Evolutionary conservation across 2,888 invertebrate species (phyloP).

Genomic region (Scelioninae gen. 1): DNA sequence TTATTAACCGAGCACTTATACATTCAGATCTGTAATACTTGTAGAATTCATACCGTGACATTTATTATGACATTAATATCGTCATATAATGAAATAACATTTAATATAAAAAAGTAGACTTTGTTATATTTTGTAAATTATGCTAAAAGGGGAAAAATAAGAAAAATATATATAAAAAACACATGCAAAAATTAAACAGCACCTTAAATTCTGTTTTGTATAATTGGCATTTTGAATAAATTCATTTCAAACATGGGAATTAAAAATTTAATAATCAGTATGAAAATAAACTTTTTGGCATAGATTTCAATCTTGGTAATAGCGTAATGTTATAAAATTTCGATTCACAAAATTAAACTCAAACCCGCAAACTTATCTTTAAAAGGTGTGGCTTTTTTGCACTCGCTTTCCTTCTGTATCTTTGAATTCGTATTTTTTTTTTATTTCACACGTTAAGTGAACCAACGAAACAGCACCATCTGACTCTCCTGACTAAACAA

Average conservation of each 20-base stretch:
- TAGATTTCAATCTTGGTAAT: neutral
- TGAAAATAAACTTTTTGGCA: too few relatives aligned
- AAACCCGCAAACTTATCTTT: neutral
- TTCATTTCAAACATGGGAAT: too few relatives aligned
- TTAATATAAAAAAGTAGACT: neutral
- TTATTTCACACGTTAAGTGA: conserved; percentile 72
- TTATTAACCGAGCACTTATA: conserved; percentile 43
- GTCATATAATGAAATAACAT: conserved; percentile 1
- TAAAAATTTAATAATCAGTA: too few relatives aligned
- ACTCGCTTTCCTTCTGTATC: conserved; percentile 53
- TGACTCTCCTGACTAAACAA: conserved; percentile 84
- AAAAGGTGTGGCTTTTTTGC: conserved; percentile 13
- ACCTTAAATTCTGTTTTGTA: too few relatives aligned
- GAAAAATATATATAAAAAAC: too few relatives aligned
- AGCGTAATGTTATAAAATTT: neutral
- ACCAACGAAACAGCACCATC: conserved; percentile 75
- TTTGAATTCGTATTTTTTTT: conserved; percentile 62
- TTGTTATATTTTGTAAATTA: too few relatives aligned
- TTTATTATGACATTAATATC: conserved; percentile 56
- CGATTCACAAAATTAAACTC: neutral
- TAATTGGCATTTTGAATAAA: too few relatives aligned
- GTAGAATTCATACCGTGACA: conserved; percentile 32
- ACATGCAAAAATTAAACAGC: too few relatives aligned
- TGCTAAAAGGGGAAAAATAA: too few relatives aligned
- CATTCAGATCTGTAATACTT: conserved; percentile 59